Base-by-base conservation (phyloP, 2,113 vertebrate species). In the Lampris incognitus region DNA sequence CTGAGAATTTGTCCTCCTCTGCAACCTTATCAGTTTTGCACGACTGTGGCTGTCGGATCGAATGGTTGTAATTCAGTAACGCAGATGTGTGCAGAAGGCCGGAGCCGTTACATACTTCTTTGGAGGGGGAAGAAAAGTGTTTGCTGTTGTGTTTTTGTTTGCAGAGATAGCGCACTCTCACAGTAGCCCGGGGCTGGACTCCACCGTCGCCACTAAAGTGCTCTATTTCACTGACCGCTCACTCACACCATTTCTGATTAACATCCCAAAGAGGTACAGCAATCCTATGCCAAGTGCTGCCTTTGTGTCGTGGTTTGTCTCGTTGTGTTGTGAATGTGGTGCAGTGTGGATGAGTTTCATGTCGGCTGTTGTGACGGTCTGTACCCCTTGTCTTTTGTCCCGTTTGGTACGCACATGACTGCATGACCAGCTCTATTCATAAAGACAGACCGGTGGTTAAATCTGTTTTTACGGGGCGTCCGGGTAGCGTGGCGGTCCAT, bases 191-290 rank as follows among this genome's bases (percentile, higher is more conserved):
- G 73, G 95, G 39, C 91, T 97, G 91, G 95, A 95, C 88, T 88
- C 92, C 11, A 88, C 93, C 83, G 81, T 96, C 85, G 96, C 93
- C 85, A 99, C 98, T 73, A 99, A 98, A 96, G 97, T 98, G 92
- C 95, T 99, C 40, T 99, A 99, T 91, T 99, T 98, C 92, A 99
- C 97, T 1, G 96, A 98, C 85, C 96, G 97, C 76, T 98, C 97
- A 46, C 97, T 99, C 78, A 99, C 97, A 3, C 98, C 98, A 48
- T 99, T 99, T 90, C 95, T 99, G 93, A 95, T 99, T 85, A 98
- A 94, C 92, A 98, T 99, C 92, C 96, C 97, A 82, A 99, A 99
- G 95, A 98, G 97, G 97, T 96, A 88, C 93, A 87, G 56, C 24
- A 76, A 42, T 72, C 76, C 66, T 40, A 52, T 57, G 62, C 40